Conservation (phyloP, 2,797 vertebrate species). For the Calcarius lapponicus region DNA sequence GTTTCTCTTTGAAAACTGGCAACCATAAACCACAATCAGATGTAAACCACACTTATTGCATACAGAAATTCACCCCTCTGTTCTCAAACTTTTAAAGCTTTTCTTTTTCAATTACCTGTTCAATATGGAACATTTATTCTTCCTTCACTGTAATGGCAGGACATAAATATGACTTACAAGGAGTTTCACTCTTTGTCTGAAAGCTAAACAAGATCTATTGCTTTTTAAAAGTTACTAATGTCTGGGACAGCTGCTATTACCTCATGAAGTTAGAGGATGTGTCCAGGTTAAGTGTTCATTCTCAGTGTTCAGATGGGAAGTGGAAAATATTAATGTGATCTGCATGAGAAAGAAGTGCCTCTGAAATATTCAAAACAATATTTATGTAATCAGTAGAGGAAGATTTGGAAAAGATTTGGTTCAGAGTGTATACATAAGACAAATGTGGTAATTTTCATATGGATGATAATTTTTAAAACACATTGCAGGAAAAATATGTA, state of each 20-base stretch:
- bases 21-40: not conserved
- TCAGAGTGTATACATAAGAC: not conserved
- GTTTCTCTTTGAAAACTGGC: not conserved
- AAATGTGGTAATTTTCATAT: constrained; percentile 25
- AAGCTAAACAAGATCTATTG: not conserved
- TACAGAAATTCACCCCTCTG: not conserved
- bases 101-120: not conserved
- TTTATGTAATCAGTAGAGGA: not conserved
- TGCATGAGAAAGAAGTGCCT: not conserved
- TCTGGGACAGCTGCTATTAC: not conserved
- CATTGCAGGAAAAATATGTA: not conserved
- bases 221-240: not conserved
- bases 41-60: not conserved
- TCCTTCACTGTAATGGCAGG: not conserved
- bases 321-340: not conserved
- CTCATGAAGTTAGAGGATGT: constrained; percentile 2
- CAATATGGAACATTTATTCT: not conserved
- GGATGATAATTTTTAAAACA: constrained; percentile 20
- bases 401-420: constrained; percentile 18
- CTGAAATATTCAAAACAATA: constrained; percentile 2
- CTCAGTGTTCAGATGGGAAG: not conserved
- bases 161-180: not conserved
- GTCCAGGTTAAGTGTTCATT: not conserved
- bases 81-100: not conserved
- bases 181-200: not conserved